Conservation (phyloP, 30 jellyfish, hydroid and myxozoan genomes). For the Morbakka virulenta region DNA sequence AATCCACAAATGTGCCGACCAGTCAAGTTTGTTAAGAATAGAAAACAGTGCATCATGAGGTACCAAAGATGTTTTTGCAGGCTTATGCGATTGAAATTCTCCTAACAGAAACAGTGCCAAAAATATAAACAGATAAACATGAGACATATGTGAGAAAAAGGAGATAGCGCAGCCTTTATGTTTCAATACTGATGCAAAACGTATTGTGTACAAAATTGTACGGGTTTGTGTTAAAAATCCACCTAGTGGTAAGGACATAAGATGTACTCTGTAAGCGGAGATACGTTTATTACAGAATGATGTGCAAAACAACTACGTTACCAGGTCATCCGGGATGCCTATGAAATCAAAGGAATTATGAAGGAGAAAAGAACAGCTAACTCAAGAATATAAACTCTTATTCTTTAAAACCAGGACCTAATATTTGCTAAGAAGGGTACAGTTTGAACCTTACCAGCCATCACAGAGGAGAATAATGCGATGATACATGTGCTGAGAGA, state of each 20-base stretch:
- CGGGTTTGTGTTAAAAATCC: neutral
- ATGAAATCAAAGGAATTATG: neutral
- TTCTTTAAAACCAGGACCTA: neutral
- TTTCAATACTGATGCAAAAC: neutral
- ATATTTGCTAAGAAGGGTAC: neutral
- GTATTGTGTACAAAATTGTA: neutral
- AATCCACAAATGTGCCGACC: neutral
- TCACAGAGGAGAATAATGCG: neutral
- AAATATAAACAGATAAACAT: neutral
- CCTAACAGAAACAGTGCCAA: neutral
- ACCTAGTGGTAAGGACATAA: neutral
- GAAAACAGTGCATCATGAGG: neutral
- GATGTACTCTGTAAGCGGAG: neutral
- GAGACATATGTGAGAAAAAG: neutral
- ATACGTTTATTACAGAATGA: neutral
- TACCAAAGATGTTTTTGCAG: neutral
- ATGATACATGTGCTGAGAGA: neutral
- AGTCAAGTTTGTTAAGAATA: neutral
- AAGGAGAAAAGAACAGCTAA: neutral
- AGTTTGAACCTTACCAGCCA: neutral
- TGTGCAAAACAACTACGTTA: neutral
- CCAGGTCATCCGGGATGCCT: neutral
- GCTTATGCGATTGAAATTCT: no score
- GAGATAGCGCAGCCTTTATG: neutral
- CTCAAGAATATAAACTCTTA: neutral